Conservation (phyloP, 2,888 invertebrate species). For the Synanthedon formicaeformis region DNA sequence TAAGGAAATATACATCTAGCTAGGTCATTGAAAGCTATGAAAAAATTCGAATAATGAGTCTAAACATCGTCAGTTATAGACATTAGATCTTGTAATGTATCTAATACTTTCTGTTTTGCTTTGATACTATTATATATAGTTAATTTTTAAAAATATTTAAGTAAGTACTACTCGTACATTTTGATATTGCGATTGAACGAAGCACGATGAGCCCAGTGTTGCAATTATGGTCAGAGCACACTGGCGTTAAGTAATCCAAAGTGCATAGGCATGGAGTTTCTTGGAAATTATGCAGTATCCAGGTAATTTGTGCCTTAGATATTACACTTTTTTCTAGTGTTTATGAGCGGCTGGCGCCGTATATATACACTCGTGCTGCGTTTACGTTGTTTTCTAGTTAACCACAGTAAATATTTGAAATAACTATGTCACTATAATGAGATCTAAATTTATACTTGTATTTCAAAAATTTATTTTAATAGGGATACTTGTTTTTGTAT, state of each 20-base stretch:
- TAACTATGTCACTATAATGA: background rate
- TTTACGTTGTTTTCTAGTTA: background rate
- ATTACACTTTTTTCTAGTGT: background rate
- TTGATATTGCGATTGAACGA: conserved; percentile 11
- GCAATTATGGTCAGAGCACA: conserved; percentile 23
- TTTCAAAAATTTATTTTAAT: too few relatives aligned
- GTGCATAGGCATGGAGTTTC: conserved; percentile 13
- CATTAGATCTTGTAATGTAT: too few relatives aligned
- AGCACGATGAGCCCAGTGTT: conserved; percentile 21
- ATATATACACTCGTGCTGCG: background rate
- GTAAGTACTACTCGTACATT: background rate
- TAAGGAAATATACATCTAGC: too few relatives aligned
- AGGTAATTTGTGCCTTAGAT: background rate
- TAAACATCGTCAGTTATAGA: too few relatives aligned
- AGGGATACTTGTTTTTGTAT: too few relatives aligned
- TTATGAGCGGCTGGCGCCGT: background rate
- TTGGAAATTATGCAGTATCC: conserved; percentile 14
- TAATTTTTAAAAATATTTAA: too few relatives aligned
- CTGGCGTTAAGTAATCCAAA: conserved; percentile 23
- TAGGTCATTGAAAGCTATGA: too few relatives aligned
- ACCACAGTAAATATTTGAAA: background rate
- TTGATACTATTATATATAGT: too few relatives aligned
- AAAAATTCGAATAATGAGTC: too few relatives aligned
- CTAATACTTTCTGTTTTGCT: too few relatives aligned
- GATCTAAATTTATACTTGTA: too few relatives aligned